phyloP scores from a whole-genome alignment of 2,113 vertebrate genomes.

The Pelodiscus sinensis region DNA sequence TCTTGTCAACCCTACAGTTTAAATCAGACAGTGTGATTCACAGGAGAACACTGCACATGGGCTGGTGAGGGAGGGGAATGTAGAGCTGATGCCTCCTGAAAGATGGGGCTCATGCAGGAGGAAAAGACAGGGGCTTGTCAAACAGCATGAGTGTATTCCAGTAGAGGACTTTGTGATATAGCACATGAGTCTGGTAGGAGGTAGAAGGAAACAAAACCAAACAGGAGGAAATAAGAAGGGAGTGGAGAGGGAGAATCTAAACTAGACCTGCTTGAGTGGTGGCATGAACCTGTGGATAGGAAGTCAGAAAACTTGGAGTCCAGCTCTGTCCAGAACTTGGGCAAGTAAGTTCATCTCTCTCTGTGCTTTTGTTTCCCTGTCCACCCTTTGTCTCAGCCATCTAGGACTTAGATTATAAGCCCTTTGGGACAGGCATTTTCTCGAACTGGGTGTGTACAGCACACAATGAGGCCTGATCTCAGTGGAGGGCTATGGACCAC shows the following conservation, averaged over 20 bases:
- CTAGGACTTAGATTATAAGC: not conserved
- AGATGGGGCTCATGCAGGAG: not conserved
- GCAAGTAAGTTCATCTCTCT: not conserved
- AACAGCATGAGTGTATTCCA: rapidly evolving
- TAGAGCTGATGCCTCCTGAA: not conserved
- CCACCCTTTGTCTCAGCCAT: not conserved
- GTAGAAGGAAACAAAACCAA: not conserved
- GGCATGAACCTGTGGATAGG: rapidly evolving
- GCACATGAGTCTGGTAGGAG: constrained; percentile 4
- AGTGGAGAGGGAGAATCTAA: constrained; percentile 50
- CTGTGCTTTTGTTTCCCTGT: not conserved
- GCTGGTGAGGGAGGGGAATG: not conserved
- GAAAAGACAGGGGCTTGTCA: not conserved
- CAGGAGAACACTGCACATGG: not conserved
- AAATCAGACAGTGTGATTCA: not conserved
- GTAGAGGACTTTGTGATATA: not conserved
- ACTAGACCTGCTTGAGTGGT: not conserved
- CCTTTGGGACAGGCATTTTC: not conserved
- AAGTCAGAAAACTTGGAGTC: constrained; percentile 48
- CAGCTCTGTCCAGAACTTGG: not conserved
- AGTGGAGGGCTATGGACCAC: not conserved
- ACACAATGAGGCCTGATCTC: not conserved
- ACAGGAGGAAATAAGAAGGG: constrained; percentile 49
- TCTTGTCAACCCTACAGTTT: not conserved
- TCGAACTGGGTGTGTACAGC: rapidly evolving